Base-by-base conservation (phyloP, 2,113 vertebrate species). In the Actenoides hombroni region DNA sequence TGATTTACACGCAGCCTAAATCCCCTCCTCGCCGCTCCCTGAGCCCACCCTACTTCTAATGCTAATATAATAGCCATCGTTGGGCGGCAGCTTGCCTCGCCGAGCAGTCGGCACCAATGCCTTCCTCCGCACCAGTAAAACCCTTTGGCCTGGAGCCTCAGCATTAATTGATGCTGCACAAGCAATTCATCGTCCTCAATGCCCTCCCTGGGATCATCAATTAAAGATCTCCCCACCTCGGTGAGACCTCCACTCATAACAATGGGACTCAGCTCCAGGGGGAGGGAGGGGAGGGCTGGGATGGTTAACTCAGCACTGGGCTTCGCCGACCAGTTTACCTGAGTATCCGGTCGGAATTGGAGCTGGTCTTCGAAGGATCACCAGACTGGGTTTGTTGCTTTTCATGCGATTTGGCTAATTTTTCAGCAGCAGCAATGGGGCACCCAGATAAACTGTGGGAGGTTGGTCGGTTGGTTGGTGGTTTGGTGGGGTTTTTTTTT, bases 351-450 rank as follows among this genome's bases (percentile, higher is more conserved):
- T 99, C 99, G 37, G 99, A 99, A 83, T 98, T 99, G 94, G 98
- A 98, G 95, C 98, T 99, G 86, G 91, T 98, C 98, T 99, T 99
- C 12, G 98, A 98, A 92, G 98, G 98, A 44, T 99, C 99, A 42
- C 98, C 97, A 64, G 98, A 85, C n/a, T 98, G 98, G 39, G 98
- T 99, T 88, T 98, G 99, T 97, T 99, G 99, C 98, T 99, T 99
- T 97, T 99, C 99, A 0, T 99, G 99, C 46, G 98, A 97, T 98
- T 99, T 99, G 97, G 99, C 98, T 96, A 99, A 98, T 97, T 99
- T 99, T 96, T 99, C 99, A 61, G 99, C 99, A 86, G 99, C 99
- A 91, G 99, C 99, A 71, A 99, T 99, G 94, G 99, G 99, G 92
- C 99, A 99, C 92, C 99, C 99, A 82, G 99, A 99, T 94, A 99